Evolutionary conservation across 1,140 invertebrate species (phyloP).

Genomic region (Hydropsyche tenuis): DNA sequence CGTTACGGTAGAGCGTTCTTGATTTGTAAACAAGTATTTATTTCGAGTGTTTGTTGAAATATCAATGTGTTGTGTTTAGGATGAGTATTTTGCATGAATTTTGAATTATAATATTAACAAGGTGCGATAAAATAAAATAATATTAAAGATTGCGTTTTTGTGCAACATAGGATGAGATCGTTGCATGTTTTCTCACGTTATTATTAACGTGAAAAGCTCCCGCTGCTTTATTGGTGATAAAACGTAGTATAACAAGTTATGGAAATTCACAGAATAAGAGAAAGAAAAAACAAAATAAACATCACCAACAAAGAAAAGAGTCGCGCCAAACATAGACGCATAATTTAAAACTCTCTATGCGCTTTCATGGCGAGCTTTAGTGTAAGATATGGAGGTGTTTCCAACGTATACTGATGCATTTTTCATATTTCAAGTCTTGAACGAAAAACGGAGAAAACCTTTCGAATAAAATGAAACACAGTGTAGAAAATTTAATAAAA

Average conservation of each 20-base stretch:
- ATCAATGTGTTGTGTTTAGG: too few relatives aligned
- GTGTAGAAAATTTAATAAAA: conserved; percentile 11
- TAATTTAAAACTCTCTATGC: conserved; percentile 18
- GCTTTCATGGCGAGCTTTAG: conserved; percentile 3
- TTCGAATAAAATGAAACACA: background rate
- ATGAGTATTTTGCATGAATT: too few relatives aligned
- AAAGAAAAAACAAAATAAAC: background rate
- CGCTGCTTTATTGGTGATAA: too few relatives aligned
- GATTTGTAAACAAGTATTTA: too few relatives aligned
- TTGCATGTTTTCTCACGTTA: too few relatives aligned
- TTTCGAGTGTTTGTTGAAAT: too few relatives aligned
- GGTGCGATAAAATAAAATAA: too few relatives aligned
- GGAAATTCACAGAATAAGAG: background rate
- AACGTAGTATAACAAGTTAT: conserved; percentile 1
- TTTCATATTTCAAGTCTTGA: background rate
- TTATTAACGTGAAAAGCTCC: too few relatives aligned
- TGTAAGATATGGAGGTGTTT: background rate
- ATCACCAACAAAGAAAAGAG: background rate
- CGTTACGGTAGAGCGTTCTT: too few relatives aligned
- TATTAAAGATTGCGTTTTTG: too few relatives aligned
- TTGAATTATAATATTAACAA: too few relatives aligned
- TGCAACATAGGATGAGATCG: too few relatives aligned
- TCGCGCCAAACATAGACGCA: conserved; percentile 3
- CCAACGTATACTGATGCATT: conserved; percentile 2
- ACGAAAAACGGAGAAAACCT: background rate